Evolutionary conservation across 1,140 invertebrate genomes (phyloP).

Genomic region (Heliothis virescens): DNA sequence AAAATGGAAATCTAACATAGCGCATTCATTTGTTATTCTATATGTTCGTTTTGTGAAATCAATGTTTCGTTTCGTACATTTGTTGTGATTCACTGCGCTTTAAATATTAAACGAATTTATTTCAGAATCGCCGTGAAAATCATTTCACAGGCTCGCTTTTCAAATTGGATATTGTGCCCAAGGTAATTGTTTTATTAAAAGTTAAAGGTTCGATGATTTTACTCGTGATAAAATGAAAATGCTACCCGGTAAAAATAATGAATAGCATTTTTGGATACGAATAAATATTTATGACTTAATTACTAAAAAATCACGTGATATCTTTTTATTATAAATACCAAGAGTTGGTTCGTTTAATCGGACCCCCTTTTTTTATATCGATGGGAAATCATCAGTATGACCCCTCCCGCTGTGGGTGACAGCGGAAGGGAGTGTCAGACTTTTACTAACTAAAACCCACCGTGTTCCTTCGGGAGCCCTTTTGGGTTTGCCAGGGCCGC

Average conservation of each 20-base stretch:
- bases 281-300: too few relatives aligned
- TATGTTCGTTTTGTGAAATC: neutral
- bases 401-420: too few relatives aligned
- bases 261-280: too few relatives aligned
- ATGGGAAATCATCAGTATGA: too few relatives aligned
- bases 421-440: too few relatives aligned
- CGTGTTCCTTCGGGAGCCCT: too few relatives aligned
- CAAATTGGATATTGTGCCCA: neutral
- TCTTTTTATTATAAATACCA: neutral
- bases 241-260: neutral
- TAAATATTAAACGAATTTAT: conserved; percentile 15
- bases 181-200: conserved; percentile 9
- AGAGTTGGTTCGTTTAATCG: neutral
- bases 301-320: too few relatives aligned
- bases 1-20: neutral
- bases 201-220: conserved; percentile 12
- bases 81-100: neutral
- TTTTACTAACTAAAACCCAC: too few relatives aligned
- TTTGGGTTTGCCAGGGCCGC: too few relatives aligned
- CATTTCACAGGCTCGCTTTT: neutral
- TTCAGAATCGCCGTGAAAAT: conserved; percentile 2
- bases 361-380: too few relatives aligned
- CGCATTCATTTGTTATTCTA: too few relatives aligned
- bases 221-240: neutral
- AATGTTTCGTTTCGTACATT: neutral